Evolutionary conservation across 2,113 vertebrate genomes (phyloP).

Genomic region (Gorsachius goisagi): DNA sequence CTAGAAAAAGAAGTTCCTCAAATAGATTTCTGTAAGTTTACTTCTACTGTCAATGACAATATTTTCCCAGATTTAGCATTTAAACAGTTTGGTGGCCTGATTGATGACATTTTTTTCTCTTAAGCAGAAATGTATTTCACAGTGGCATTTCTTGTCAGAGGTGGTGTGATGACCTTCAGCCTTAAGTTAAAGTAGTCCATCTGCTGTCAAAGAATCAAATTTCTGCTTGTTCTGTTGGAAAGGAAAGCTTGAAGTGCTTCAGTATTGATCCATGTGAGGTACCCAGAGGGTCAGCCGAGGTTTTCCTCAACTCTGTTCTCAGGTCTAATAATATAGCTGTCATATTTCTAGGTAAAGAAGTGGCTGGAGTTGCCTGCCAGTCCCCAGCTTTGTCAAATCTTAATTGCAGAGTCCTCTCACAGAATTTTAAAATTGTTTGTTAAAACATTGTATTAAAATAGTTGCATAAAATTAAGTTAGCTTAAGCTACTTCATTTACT

Average conservation of each 20-base stretch:
- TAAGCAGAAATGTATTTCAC: too few species aligned
- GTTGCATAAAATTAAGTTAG: neutral
- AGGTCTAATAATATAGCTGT: neutral
- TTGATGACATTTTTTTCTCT: neutral
- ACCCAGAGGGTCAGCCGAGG: neutral
- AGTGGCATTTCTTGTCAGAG: neutral
- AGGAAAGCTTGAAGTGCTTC: constrained; percentile 63
- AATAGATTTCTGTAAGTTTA: constrained; percentile 81
- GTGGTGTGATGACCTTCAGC: constrained; percentile 43
- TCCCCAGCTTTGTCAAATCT: neutral
- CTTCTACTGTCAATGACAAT: neutral
- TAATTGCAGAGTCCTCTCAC: neutral
- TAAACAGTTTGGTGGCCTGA: neutral
- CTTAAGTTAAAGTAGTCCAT: constrained; percentile 72
- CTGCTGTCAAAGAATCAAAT: constrained; percentile 85
- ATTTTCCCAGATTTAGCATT: neutral
- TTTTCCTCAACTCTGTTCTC: neutral
- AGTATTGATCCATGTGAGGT: neutral
- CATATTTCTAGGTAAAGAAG: neutral
- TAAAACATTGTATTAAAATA: neutral
- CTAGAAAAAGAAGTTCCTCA: constrained; percentile 85
- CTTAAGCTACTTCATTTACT: neutral
- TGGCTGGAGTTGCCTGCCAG: neutral
- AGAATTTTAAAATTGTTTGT: neutral
- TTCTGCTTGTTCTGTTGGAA: constrained; percentile 82